Percentiles rank a stretch among this genome's conserved stretches.
Conservation (phyloP, 2,797 vertebrate genomes). For the Gymnoscopelus braueri region DNA sequence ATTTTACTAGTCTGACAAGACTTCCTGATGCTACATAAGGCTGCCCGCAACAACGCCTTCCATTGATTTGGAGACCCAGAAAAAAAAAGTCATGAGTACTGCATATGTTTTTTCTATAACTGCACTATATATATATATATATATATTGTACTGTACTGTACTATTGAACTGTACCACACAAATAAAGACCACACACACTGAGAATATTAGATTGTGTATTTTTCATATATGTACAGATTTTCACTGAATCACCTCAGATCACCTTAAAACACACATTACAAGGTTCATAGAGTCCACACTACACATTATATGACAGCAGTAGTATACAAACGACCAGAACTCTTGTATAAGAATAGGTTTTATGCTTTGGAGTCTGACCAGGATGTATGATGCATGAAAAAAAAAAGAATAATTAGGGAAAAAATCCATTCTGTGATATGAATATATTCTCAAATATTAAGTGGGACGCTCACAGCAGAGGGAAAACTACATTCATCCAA, state of each 20-base stretch:
- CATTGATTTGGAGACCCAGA: no score
- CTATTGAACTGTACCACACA: constrained; percentile 1
- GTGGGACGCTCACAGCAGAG: constrained; percentile 3
- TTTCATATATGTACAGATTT: constrained; percentile 83
- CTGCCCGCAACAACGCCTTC: no score
- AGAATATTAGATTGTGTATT: constrained; percentile 71
- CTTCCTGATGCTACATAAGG: no score
- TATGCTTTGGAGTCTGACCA: constrained; percentile 54
- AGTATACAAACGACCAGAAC: constrained; percentile 75
- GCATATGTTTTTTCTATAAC: no score
- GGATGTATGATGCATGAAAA: constrained; percentile 9
- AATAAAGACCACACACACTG: constrained; percentile 43
- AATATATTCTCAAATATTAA: no score
- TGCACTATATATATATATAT: no score
- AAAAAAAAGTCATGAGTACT: no score
- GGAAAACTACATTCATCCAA: constrained; percentile 7
- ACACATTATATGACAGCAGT: constrained; percentile 76
- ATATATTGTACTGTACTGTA: no score
- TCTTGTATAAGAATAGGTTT: constrained; percentile 83
- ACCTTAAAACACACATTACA: constrained; percentile 78
- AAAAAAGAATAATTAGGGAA: neutral
- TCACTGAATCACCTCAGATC: constrained; percentile 74
- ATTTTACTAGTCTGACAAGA: no score
- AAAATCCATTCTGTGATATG: neutral
- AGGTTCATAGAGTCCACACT: constrained; percentile 76